phyloP scores from a whole-genome alignment of 2,113 vertebrate genomes.

The Tragelaphus imberbis region DNA sequence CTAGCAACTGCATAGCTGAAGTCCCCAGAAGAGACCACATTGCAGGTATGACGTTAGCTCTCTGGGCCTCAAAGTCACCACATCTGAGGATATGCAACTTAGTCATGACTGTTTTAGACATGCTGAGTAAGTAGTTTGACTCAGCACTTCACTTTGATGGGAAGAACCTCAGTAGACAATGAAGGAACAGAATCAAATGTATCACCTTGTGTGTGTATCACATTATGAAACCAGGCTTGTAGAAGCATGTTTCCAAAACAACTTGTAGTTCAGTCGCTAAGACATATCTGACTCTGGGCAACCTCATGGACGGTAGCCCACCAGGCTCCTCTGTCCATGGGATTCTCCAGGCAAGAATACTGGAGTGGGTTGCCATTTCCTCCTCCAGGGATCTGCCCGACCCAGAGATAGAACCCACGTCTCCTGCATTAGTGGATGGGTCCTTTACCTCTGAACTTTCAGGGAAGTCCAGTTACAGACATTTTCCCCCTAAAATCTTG shows the following conservation, averaged over 20 bases:
- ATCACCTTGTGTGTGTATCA: neutral
- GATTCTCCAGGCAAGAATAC: neutral
- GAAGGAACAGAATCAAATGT: neutral
- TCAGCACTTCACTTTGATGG: neutral
- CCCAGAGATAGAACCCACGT: neutral
- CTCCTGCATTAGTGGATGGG: neutral
- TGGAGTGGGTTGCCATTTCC: neutral
- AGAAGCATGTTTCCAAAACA: neutral
- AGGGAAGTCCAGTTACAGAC: neutral
- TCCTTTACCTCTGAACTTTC: neutral
- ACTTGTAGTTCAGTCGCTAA: neutral
- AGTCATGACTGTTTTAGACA: neutral
- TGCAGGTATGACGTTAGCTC: neutral
- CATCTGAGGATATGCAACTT: rapidly evolving
- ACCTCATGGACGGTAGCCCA: neutral
- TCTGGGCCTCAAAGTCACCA: neutral
- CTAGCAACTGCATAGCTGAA: neutral
- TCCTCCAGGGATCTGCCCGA: neutral
- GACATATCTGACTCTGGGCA: neutral
- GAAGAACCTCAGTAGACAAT: neutral
- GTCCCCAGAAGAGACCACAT: neutral
- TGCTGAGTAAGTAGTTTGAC: neutral
- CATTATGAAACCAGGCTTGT: neutral
- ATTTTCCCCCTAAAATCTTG: neutral
- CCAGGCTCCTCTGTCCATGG: neutral